Evolutionary conservation across 2,797 vertebrate genomes (phyloP).

Genomic region (Pipistrellus nathusii): DNA sequence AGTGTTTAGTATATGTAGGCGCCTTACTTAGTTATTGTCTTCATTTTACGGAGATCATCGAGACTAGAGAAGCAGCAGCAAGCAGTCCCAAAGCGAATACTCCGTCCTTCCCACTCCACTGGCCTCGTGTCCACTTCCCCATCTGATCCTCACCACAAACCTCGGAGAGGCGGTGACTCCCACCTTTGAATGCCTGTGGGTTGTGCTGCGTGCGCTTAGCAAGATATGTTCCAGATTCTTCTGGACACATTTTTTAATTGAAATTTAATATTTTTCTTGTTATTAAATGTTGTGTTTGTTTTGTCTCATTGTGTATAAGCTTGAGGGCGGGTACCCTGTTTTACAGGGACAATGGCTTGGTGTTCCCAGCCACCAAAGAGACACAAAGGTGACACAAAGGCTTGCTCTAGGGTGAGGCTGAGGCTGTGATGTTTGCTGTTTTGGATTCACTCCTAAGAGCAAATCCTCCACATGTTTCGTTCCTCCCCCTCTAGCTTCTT

Average conservation of each 20-base stretch:
- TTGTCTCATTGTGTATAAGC: conserved; percentile 37
- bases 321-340: conserved; percentile 46
- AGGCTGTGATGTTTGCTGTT: background rate
- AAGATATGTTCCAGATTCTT: conserved; percentile 45
- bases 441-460: conserved; percentile 19
- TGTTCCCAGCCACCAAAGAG: conserved; percentile 44
- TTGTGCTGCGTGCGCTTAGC: background rate
- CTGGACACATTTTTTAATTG: conserved; percentile 25
- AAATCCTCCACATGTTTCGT: background rate
- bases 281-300: conserved; percentile 19
- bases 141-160: background rate
- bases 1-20: background rate
- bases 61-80: background rate
- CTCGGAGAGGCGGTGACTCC: background rate
- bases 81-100: background rate
- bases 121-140: background rate
- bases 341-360: conserved; percentile 42
- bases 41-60: conserved; percentile 7
- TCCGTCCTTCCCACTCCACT: background rate
- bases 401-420: background rate
- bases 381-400: background rate
- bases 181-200: background rate
- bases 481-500: background rate
- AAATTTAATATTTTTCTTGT: conserved; percentile 55
- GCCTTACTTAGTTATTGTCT: background rate